Percentiles rank a stretch among this genome's conserved stretches.
These are phyloP conservation scores for Micromussa lordhowensis DNA, from an alignment of 92 coral and sea anemone genomes.

Conservation along the genomic window DNA sequence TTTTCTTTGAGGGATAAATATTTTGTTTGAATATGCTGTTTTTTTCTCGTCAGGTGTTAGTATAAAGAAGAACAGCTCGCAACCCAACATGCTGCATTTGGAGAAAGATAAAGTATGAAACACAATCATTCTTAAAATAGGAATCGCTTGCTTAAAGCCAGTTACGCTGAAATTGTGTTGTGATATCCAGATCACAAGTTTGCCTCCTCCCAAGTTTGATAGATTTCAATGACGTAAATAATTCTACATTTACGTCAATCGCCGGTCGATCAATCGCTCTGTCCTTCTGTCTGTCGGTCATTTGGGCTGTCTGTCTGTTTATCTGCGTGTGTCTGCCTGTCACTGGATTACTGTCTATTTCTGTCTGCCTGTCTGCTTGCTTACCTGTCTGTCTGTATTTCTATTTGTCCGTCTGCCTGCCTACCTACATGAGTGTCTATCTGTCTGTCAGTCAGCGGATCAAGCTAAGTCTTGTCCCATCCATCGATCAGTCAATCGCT, in stretches of 20 bases:
- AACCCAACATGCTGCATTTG: constrained; percentile 11
- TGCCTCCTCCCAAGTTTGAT: no score
- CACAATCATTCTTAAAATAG: background rate
- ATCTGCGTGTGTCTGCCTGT: background rate
- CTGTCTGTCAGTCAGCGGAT: background rate
- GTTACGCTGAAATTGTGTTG: no score
- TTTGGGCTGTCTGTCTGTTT: background rate
- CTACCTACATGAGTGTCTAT: background rate
- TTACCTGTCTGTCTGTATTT: no score
- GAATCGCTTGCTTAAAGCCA: background rate
- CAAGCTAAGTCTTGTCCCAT: background rate
- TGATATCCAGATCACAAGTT: no score
- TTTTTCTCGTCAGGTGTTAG: background rate
- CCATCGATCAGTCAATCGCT: background rate
- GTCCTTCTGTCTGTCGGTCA: background rate
- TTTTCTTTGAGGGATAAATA: background rate
- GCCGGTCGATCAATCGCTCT: background rate
- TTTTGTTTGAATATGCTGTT: background rate
- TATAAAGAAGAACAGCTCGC: constrained; percentile 41
- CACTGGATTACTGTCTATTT: no score
- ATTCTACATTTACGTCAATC: background rate
- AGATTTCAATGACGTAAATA: background rate
- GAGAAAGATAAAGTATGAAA: constrained; percentile 36
- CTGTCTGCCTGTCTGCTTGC: background rate
- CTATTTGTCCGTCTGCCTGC: background rate